Conservation (phyloP, 2,797 vertebrate genomes). For the Eulemur albifrons region DNA sequence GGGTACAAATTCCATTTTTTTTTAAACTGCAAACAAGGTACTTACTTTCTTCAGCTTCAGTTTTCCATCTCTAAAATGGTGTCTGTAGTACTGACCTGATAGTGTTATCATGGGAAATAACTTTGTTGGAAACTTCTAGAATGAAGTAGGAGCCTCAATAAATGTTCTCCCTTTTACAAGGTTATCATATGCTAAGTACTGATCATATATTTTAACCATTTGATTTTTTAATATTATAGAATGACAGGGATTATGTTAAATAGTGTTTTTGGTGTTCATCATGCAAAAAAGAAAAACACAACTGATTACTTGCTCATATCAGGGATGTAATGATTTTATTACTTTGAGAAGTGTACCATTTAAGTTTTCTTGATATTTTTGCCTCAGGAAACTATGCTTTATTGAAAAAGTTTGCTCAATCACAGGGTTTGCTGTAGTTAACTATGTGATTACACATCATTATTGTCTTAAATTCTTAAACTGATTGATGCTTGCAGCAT, state of each 20-base stretch:
- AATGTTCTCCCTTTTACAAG: not conserved
- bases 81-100: not conserved
- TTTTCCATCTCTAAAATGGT: not conserved
- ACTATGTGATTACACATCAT: not conserved
- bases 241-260: not conserved
- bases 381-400: not conserved
- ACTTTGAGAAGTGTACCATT: not conserved
- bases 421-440: not conserved
- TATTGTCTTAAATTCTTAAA: not conserved
- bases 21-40: not conserved
- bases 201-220: not conserved
- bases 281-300: not conserved
- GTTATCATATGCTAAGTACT: not conserved
- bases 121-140: not conserved
- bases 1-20: not conserved
- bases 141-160: not conserved
- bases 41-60: not conserved
- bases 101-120: not conserved
- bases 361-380: not conserved
- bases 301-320: not conserved
- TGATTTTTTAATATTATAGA: not conserved
- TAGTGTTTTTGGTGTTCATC: not conserved
- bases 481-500: not conserved
- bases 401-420: not conserved
- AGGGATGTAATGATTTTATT: not conserved